phyloP scores from a whole-genome alignment of 2,113 vertebrate species.

The Microtus montanus region DNA sequence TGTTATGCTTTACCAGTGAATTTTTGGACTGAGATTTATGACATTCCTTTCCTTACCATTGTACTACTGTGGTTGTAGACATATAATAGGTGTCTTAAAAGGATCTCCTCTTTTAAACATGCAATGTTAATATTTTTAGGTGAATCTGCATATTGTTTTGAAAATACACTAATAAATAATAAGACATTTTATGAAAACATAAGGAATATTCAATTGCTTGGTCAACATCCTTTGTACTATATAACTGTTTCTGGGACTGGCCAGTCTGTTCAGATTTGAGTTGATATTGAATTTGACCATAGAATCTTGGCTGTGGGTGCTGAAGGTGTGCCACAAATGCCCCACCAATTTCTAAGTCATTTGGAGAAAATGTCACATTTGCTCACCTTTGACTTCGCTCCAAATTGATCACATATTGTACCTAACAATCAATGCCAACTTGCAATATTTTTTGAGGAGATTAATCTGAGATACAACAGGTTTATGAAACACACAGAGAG shows the following conservation, averaged over 20 bases:
- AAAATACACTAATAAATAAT: background rate
- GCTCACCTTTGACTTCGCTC: slow-evolving; percentile 34
- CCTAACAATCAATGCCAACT: slow-evolving; percentile 26
- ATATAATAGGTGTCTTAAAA: background rate
- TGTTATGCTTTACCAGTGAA: background rate
- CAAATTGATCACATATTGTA: slow-evolving; percentile 40
- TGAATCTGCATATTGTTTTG: background rate
- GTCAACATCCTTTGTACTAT: background rate
- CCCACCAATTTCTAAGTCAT: slow-evolving; percentile 17
- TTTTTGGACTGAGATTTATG: background rate
- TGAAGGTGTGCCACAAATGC: background rate
- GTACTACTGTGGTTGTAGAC: background rate
- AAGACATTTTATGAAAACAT: background rate
- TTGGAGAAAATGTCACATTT: slow-evolving; percentile 58
- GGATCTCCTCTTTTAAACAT: background rate
- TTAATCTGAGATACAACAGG: background rate
- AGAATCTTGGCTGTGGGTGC: background rate
- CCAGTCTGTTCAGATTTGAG: background rate
- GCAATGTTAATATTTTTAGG: background rate
- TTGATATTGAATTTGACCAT: slow-evolving; percentile 31
- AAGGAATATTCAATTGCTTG: background rate
- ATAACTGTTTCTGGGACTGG: background rate
- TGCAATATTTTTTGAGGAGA: background rate
- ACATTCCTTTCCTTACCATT: background rate
- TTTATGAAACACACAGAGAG: background rate